These are phyloP conservation scores for Montipora capitata DNA, from an alignment of 92 coral and sea anemone species.

Conservation along the genomic window DNA sequence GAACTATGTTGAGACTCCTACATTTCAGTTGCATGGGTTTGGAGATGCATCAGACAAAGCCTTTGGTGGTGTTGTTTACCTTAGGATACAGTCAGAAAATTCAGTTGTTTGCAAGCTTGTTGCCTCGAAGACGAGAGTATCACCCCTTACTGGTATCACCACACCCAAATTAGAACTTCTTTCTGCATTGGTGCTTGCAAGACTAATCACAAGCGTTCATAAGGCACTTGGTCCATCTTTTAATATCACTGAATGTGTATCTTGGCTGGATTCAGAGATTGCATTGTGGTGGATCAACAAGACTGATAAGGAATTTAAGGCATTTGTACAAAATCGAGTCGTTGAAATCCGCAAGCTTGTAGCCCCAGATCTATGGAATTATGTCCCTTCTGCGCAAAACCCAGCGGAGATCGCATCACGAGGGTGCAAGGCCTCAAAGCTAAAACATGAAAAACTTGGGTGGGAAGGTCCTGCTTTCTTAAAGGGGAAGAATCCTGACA, in stretches of 20 bases:
- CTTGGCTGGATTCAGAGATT: too few species aligned
- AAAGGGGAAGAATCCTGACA: too few species aligned
- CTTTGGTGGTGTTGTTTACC: slow-evolving; percentile 58
- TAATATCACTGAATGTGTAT: background rate
- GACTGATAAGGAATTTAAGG: slow-evolving; percentile 35
- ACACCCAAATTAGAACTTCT: slow-evolving; percentile 42
- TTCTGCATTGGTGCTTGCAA: slow-evolving; percentile 47
- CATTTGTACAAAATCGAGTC: slow-evolving; percentile 48
- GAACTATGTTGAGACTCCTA: too few species aligned
- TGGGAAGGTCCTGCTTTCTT: too few species aligned
- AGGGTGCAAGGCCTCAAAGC: too few species aligned
- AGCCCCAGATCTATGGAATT: background rate
- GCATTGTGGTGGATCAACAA: slow-evolving; percentile 30
- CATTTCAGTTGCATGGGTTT: too few species aligned
- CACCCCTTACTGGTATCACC: slow-evolving; percentile 37
- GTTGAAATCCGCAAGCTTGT: slow-evolving; percentile 20
- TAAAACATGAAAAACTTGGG: too few species aligned
- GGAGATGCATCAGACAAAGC: slow-evolving; percentile 69
- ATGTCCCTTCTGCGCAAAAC: too few species aligned
- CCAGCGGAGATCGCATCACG: background rate
- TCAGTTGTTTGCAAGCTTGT: slow-evolving; percentile 56
- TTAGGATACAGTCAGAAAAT: slow-evolving; percentile 47
- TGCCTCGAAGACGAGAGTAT: too few species aligned
- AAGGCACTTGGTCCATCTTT: slow-evolving; percentile 24
- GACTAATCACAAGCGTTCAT: slow-evolving; percentile 34